Conservation (phyloP, 1,140 invertebrate genomes). For the Conus ventricosus region DNA sequence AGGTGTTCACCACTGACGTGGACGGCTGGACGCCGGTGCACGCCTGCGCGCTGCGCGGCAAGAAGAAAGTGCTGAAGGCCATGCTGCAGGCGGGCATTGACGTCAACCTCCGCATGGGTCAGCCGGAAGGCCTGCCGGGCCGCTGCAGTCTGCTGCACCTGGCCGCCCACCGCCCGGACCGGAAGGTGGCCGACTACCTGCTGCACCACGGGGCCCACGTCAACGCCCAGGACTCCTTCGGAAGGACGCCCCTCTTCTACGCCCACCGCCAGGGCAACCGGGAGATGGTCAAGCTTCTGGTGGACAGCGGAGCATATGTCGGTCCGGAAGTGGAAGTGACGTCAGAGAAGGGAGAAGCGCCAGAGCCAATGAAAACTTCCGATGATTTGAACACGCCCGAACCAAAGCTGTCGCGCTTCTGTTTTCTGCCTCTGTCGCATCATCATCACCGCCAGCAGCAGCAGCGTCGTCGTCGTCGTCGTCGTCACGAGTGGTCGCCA, state of each 20-base stretch:
- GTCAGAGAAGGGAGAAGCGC: neutral
- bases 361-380: neutral
- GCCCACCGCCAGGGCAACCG: conserved; percentile 43
- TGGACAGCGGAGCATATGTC: conserved; percentile 49
- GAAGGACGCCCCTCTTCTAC: conserved; percentile 54
- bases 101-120: conserved; percentile 58
- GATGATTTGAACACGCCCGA: conserved; percentile 19
- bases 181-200: conserved; percentile 54
- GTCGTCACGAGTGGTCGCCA: neutral
- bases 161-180: conserved; percentile 55
- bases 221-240: conserved; percentile 52
- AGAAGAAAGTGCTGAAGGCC: conserved; percentile 59
- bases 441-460: neutral
- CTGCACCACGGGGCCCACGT: conserved; percentile 54
- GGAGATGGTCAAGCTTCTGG: conserved; percentile 44
- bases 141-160: conserved; percentile 57
- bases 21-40: conserved; percentile 67
- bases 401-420: neutral
- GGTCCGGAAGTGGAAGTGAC: neutral
- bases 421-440: conserved; percentile 26
- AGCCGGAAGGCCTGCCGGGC: conserved; percentile 60
- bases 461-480: conserved; percentile 8
- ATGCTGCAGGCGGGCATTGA: conserved; percentile 60
- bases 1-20: conserved; percentile 54
- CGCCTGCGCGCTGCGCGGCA: conserved; percentile 59